phyloP scores from a whole-genome alignment of 1,140 invertebrate species.

The Ceratitis capitata region DNA sequence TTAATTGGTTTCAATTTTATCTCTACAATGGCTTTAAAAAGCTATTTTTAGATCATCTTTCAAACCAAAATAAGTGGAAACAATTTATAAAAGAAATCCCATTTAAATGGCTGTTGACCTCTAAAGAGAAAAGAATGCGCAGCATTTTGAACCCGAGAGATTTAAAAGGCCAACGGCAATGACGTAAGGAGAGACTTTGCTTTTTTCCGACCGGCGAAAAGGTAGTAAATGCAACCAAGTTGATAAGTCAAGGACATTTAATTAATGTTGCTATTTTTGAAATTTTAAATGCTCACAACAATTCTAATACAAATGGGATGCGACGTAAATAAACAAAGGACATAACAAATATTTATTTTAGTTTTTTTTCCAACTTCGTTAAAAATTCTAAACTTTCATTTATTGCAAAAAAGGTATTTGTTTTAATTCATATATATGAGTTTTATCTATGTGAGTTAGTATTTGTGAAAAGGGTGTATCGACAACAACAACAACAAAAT shows the following conservation, averaged over 20 bases:
- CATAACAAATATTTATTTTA: neutral
- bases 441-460: neutral
- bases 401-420: neutral
- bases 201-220: neutral
- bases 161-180: neutral
- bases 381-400: neutral
- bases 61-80: neutral
- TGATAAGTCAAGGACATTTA: neutral
- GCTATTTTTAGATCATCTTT: no score
- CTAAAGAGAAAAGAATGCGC: no score
- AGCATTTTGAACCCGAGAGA: neutral
- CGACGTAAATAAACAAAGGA: neutral
- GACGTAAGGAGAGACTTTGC: neutral
- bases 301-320: neutral
- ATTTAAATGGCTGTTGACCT: no score
- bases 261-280: constrained; percentile 19
- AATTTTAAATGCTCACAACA: neutral
- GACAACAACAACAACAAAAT: no score
- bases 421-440: neutral
- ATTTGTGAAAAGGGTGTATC: neutral
- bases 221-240: neutral
- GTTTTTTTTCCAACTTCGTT: neutral
- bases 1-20: no score
- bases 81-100: neutral
- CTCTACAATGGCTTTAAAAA: no score